Percentiles rank a stretch among this genome's conserved stretches.
These are phyloP conservation scores for Xiphias gladius DNA, from an alignment of 2,113 vertebrate genomes.

Conservation along the genomic window DNA sequence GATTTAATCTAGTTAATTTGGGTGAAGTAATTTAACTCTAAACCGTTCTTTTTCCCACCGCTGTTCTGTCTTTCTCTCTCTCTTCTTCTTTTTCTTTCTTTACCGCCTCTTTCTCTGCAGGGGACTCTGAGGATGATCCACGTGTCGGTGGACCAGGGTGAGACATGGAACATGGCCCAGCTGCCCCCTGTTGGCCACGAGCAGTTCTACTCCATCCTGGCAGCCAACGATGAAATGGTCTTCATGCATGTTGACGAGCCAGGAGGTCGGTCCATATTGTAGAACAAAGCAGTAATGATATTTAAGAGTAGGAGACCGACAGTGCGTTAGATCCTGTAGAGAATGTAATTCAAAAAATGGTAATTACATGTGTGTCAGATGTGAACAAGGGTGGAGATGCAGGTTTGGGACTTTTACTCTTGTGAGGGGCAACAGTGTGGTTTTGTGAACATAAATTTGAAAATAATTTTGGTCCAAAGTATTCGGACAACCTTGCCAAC, in stretches of 20 bases:
- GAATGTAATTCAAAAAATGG: not conserved
- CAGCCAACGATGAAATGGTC: constrained; percentile 92
- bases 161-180: constrained; percentile 94
- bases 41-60: not conserved
- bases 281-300: not conserved
- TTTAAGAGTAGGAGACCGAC: not conserved
- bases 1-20: not conserved
- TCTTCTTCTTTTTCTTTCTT: not conserved
- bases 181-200: constrained; percentile 93
- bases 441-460: too few species aligned
- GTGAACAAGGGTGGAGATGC: not conserved
- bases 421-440: too few species aligned
- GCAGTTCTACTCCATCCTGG: constrained; percentile 96
- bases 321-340: not conserved
- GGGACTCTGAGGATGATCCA: constrained; percentile 88
- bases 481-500: not conserved
- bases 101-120: constrained; percentile 72
- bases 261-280: constrained; percentile 84
- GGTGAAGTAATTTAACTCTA: not conserved
- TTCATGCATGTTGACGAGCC: constrained; percentile 97
- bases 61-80: not conserved
- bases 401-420: not conserved
- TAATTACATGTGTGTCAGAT: not conserved
- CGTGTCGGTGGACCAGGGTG: constrained; percentile 90
- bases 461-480: too few species aligned